These are phyloP conservation scores for Hedya salicella DNA, from an alignment of 2,888 invertebrate genomes.

Conservation along the genomic window DNA sequence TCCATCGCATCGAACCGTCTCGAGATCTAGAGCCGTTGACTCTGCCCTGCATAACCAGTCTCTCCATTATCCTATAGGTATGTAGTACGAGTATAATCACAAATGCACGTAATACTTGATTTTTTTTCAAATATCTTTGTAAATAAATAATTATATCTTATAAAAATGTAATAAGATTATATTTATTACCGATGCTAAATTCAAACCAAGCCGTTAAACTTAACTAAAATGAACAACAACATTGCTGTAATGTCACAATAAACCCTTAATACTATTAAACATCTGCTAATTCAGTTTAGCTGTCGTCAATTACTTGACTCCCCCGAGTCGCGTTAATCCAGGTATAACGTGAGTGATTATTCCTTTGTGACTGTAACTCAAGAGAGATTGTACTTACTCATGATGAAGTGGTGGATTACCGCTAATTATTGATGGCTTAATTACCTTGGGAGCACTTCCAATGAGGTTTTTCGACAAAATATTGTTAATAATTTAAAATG, in stretches of 20 bases:
- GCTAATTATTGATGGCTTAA: constrained; percentile 10
- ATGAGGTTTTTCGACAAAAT: background rate
- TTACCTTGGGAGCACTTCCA: constrained; percentile 17
- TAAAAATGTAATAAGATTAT: too few relatives aligned
- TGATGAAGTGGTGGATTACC: background rate
- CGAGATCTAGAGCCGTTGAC: too few relatives aligned
- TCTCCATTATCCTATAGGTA: too few relatives aligned
- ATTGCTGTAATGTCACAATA: background rate
- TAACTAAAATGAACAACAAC: too few relatives aligned
- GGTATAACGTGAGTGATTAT: constrained; percentile 23
- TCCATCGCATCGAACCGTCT: too few relatives aligned
- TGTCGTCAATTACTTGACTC: constrained; percentile 20
- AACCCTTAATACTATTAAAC: background rate
- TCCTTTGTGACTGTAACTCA: constrained; percentile 13
- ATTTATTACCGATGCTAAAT: too few relatives aligned
- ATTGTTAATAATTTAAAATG: background rate
- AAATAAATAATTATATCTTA: too few relatives aligned
- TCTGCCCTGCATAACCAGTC: too few relatives aligned
- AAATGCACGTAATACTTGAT: too few relatives aligned
- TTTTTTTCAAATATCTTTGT: too few relatives aligned
- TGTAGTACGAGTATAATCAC: too few relatives aligned
- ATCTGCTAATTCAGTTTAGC: constrained; percentile 23
- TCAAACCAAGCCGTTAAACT: too few relatives aligned
- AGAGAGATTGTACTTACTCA: constrained; percentile 6
- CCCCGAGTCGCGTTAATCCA: background rate